These are phyloP conservation scores for Omphaloscelis lunosa DNA, from an alignment of 2,888 invertebrate species.

Conservation along the genomic window DNA sequence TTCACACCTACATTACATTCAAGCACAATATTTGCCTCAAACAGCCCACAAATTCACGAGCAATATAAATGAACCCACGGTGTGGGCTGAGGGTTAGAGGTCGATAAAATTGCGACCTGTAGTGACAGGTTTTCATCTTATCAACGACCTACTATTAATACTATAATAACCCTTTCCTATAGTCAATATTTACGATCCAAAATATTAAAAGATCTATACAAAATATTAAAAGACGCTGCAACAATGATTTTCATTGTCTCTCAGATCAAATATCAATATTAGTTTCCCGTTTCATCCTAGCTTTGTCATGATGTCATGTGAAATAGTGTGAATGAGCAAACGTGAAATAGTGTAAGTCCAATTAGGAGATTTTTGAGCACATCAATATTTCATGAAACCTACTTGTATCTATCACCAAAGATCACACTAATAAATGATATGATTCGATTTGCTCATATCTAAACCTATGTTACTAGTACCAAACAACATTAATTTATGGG, in stretches of 20 bases:
- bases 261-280: not conserved
- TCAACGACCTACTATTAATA: conserved; percentile 46
- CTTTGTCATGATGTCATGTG: not conserved
- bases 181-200: conserved; percentile 33
- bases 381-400: not conserved
- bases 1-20: conserved; percentile 20
- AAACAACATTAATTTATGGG: not conserved
- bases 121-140: conserved; percentile 45
- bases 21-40: conserved; percentile 28
- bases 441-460: not conserved
- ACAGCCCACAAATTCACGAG: conserved; percentile 48
- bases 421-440: not conserved
- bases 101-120: conserved; percentile 37
- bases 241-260: not conserved
- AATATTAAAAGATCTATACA: conserved; percentile 18
- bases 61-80: conserved; percentile 45
- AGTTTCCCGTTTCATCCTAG: not conserved
- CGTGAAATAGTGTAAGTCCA: not conserved
- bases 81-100: conserved; percentile 20
- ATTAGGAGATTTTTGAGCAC: not conserved
- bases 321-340: not conserved
- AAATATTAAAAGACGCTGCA: conserved; percentile 13
- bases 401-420: not conserved
- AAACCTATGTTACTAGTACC: not conserved
- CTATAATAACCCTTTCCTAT: conserved; percentile 16